phyloP scores from a whole-genome alignment of 2,888 invertebrate genomes.

The Crematogaster levior region DNA sequence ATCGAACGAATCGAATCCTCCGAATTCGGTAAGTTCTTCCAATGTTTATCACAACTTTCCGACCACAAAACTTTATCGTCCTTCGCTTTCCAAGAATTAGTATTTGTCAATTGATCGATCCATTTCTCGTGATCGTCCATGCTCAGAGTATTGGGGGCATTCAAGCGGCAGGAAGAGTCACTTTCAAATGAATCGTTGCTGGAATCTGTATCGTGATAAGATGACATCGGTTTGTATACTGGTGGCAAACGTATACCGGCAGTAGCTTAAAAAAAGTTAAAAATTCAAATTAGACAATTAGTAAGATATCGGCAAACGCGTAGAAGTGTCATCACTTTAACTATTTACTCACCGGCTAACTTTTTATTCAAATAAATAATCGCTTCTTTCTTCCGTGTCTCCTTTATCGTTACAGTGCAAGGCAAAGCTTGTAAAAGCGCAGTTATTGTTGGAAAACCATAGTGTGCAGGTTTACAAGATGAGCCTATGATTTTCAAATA shows the following conservation, averaged over 20 bases:
- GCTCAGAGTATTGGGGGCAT: constrained; percentile 66
- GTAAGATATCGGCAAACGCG: not conserved
- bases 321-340: not conserved
- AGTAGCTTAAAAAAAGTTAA: constrained; percentile 60
- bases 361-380: constrained; percentile 86
- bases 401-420: constrained; percentile 86
- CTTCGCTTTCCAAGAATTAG: constrained; percentile 73
- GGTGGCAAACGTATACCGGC: constrained; percentile 80
- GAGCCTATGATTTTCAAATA: constrained; percentile 85
- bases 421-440: constrained; percentile 87
- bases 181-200: constrained; percentile 82
- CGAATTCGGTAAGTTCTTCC: constrained; percentile 71
- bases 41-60: constrained; percentile 73
- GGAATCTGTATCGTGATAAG: constrained; percentile 80
- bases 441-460: constrained; percentile 86
- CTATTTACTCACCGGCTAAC: constrained; percentile 83
- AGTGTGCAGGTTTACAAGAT: constrained; percentile 86
- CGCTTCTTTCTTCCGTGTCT: constrained; percentile 84
- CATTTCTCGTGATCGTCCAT: constrained; percentile 74
- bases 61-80: constrained; percentile 71
- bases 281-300: constrained; percentile 20
- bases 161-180: constrained; percentile 73
- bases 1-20: constrained; percentile 69
- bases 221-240: constrained; percentile 72
- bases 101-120: constrained; percentile 54